Evolutionary conservation across 2,888 invertebrate genomes (phyloP).

Genomic region (Pimpla rufipes): DNA sequence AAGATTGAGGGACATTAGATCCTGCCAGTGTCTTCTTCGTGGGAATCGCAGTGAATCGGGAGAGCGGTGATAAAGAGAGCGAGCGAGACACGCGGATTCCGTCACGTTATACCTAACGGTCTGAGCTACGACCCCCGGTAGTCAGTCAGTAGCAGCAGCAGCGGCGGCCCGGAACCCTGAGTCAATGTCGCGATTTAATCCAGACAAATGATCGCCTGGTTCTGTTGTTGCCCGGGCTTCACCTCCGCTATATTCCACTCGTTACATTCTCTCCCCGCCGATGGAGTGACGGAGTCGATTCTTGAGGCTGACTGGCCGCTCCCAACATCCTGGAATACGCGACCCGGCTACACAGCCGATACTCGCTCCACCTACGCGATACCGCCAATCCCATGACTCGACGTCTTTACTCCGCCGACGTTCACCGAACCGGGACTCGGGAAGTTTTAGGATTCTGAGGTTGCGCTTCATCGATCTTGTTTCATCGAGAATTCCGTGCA

Average conservation of each 20-base stretch:
- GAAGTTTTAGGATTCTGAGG: slow-evolving; percentile 2
- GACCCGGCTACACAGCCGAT: slow-evolving; percentile 33
- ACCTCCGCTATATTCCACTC: slow-evolving; percentile 24
- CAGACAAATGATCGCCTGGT: slow-evolving; percentile 78
- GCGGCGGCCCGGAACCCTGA: slow-evolving; percentile 55
- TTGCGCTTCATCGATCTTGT: slow-evolving; percentile 28
- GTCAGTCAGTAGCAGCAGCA: slow-evolving; percentile 45
- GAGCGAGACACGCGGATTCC: slow-evolving; percentile 48
- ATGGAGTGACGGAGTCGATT: slow-evolving; percentile 66
- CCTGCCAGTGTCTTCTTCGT: slow-evolving; percentile 55
- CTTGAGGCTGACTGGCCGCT: slow-evolving; percentile 44
- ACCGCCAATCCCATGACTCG: slow-evolving; percentile 46
- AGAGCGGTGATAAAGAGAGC: slow-evolving; percentile 56
- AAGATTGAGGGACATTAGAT: slow-evolving; percentile 61
- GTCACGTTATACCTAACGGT: slow-evolving; percentile 61
- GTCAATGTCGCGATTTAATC: slow-evolving; percentile 75
- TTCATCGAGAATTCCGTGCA: slow-evolving; percentile 14
- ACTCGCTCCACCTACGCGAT: not conserved
- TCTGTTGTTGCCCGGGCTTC: slow-evolving; percentile 47
- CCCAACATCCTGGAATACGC: slow-evolving; percentile 40
- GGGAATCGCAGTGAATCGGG: slow-evolving; percentile 65
- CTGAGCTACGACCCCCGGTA: slow-evolving; percentile 57
- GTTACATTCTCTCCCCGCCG: slow-evolving; percentile 49
- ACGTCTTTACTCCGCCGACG: slow-evolving; percentile 48
- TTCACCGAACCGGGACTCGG: not conserved